phyloP scores from a whole-genome alignment of 1,140 invertebrate genomes.

The Paramacrobiotus metropolitanus region DNA sequence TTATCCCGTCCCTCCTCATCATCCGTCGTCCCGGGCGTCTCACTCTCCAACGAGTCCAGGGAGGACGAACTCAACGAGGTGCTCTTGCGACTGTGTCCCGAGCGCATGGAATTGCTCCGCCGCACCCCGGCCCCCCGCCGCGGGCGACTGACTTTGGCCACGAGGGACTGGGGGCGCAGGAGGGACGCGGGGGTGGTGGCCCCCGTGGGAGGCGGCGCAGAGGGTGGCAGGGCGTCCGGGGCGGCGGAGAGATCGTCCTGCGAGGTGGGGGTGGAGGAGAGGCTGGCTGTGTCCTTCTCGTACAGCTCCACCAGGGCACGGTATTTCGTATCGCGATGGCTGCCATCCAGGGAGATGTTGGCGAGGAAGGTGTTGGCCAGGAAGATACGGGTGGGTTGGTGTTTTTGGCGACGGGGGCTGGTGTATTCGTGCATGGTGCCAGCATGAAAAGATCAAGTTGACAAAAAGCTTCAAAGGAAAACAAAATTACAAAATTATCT shows the following conservation, averaged over 20 bases:
- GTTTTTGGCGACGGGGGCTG: background rate
- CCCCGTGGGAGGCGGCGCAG: too few species aligned
- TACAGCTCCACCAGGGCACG: background rate
- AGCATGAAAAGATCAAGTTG: background rate
- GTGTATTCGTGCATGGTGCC: background rate
- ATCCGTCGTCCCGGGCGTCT: background rate
- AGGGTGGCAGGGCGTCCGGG: too few species aligned
- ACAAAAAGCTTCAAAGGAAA: background rate
- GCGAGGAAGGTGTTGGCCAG: slow-evolving; percentile 45
- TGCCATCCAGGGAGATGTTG: slow-evolving; percentile 78
- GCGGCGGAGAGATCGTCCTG: too few species aligned
- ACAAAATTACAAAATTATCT: background rate
- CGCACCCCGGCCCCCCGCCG: too few species aligned
- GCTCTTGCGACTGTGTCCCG: background rate
- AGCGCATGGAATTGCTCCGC: background rate
- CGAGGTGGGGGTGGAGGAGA: too few species aligned
- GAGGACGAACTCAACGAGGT: background rate
- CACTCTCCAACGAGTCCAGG: background rate
- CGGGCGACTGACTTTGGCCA: too few species aligned
- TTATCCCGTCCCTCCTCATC: background rate
- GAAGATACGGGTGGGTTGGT: background rate
- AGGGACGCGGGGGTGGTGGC: too few species aligned
- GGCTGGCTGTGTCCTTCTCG: background rate
- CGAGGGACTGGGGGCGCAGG: background rate
- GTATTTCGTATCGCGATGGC: slow-evolving; percentile 49